Evolutionary conservation across 1,140 invertebrate species (phyloP), one percentile per base, ranked within the genome.

Genomic region (Drosophila lacertosa): DNA sequence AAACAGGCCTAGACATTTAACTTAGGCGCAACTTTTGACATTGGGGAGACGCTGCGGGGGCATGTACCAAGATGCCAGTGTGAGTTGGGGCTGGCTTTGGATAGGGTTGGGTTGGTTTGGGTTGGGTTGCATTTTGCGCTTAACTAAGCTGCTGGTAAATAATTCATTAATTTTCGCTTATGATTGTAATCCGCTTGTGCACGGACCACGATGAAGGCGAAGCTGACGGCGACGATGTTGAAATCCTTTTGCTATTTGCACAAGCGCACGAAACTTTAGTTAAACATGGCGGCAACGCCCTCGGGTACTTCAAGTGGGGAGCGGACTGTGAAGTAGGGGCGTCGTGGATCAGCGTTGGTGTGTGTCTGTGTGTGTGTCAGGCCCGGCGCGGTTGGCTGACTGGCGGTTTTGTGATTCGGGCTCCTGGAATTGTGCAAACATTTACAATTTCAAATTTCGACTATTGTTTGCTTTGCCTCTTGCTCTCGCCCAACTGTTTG

Each of bases 381-480:
- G 35, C 22, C 33, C 33, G 22, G 58, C 45, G 32, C 15, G 48
- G 55, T 44, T 60, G 57, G 47, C 37, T 60, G 57, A 45, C 40
- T 68, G 65, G 58, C 48, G 58, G 65, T 44, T 63, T 40, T 68
- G 58, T 68, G 67, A 77, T 59, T 77, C 58, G 48, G 57, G 45
- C 58, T 72, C 48, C 63, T 59, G 59, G 55, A 76, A 76, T 65
- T 72, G 64, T 74, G 74, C 78, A 82, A 82, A 82, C 74, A 82
- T 81, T 81, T 81, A 76, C 77, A 81, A 74, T 82, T 82, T 77
- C 74, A 82, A 77, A 82, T 82, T 82, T 82, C 64, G 40, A 77
- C 74, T 77, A 77, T 82, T 82, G 74, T 82, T 82, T 82, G 66
- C 60, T 74, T 77, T 69, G 33, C 42, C 48, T 42, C 22, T 20